Base-by-base conservation (phyloP, 2,888 invertebrate species). In the Chloroclystis v-ata region DNA sequence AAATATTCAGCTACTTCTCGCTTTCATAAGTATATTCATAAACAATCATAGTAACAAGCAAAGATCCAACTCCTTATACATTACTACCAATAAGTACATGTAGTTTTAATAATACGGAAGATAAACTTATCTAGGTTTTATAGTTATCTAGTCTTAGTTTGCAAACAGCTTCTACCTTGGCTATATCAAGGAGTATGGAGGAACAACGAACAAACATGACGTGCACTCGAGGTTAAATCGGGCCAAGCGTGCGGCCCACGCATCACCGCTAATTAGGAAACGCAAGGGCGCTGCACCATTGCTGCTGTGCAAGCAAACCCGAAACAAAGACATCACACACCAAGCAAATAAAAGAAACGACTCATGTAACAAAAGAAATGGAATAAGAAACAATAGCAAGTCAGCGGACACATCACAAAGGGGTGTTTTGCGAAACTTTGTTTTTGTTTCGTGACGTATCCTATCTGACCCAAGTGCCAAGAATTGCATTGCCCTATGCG, bases 211-310 rank as follows among this genome's bases (percentile, higher is more conserved):
- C 53, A 57, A 63, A 63, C 75, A 75, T 80, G 77, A 80, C 76
- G 78, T 62, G 61, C 12, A 43, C 24, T 44, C 55, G 75, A 79
- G 75, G 80, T 79, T 78, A 82, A 78, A 81, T 78, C 80, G 68
- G 78, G 72, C 68, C 75, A 71, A 56, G 60, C 78, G 60, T 65
- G 59, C 56, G 47, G 69, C 78, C 79, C 75, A 80, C 80, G 75
- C 72, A 68, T 65, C 61, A 62, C 65, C 76, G 73, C 78, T 86
- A 84, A 86, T 84, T 85, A 83, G 82, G 80, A 82, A 80, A 77
- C 76, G 82, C 82, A 81, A 78, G 78, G 75, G 78, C 81, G 77
- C 75, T 80, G 81, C 82, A 79, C 74, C 69, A 61, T 45, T 67
- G 67, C 65, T 68, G 75, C 55, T n/a, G n/a, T n/a, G 54, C 55